phyloP scores from a whole-genome alignment of 2,797 vertebrate genomes.

The Echiichthys vipera region DNA sequence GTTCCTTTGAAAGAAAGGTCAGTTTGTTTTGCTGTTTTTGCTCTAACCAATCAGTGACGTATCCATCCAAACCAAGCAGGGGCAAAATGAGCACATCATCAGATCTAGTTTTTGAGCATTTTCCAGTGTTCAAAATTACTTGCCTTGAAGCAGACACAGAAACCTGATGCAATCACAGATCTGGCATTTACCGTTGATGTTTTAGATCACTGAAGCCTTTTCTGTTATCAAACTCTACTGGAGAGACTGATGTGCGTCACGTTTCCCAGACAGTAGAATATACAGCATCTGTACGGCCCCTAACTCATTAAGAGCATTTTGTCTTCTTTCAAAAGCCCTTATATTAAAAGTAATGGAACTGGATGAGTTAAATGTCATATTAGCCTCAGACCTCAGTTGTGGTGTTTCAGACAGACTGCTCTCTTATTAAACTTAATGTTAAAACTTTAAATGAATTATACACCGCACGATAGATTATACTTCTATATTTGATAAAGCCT shows the following conservation, averaged over 20 bases:
- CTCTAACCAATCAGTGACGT: neutral
- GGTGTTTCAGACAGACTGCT: neutral
- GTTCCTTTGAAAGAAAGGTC: neutral
- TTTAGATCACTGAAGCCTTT: neutral
- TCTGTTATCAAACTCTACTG: neutral
- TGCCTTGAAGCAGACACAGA: neutral
- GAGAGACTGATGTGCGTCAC: neutral
- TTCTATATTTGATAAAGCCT: slow-evolving; percentile 30
- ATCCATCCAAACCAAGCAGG: too few species aligned
- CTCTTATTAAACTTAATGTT: neutral
- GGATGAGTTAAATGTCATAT: slow-evolving; percentile 1
- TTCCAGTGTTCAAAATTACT: neutral
- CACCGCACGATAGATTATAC: slow-evolving; percentile 26
- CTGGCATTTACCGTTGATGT: neutral
- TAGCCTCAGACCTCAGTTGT: neutral
- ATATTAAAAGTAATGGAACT: neutral
- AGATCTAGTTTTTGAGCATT: neutral
- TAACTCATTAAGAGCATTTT: neutral
- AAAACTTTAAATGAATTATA: slow-evolving; percentile 30
- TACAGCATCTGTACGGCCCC: neutral
- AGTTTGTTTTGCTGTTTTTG: neutral
- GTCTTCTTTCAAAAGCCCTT: neutral
- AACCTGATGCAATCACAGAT: neutral
- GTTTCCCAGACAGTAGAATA: too few species aligned
- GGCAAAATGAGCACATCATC: neutral